Base-by-base conservation (phyloP, 2,888 invertebrate species). In the Lapara coniferarum region DNA sequence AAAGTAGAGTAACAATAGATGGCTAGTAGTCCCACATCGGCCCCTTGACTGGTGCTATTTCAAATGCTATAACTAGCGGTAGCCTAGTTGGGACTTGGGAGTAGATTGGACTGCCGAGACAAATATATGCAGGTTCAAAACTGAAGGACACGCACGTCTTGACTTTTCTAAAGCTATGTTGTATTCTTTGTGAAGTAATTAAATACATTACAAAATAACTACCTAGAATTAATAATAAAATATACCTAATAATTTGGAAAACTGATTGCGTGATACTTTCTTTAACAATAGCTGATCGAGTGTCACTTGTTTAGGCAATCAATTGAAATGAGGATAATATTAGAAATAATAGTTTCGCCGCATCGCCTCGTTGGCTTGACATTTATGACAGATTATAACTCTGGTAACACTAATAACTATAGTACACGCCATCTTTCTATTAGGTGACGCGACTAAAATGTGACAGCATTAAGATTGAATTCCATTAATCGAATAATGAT, bases 321-420 rank as follows among this genome's bases (percentile, higher is more conserved):
- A 86, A 89, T 87, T 86, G 86, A 87, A 89, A 87, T 87, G 83
- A 87, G 81, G 86, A 85, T 88, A 87, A 85, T 88, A 83, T 83
- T 86, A 80, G 80, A 85, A 88, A 89, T 89, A 89, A 91, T 88
- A 85, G 85, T 80, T 77, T 77, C 78, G 78, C 82, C 84, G 83
- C 85, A 85, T 87, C 87, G 85, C 83, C 79, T 82, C 83, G 81
- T 81, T 81, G 77, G 81, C 82, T 85, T 91, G 90, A 91, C 91
- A 91, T 91, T 91, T 92, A 91, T 91, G 89, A 91, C 90, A 90
- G 90, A 91, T 91, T 92, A 90, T 85, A 84, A 88, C 83, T 85
- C 85, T 85, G 82, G 84, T 82, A 83, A 85, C 85, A 88, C 85
- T 91, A 91, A 91, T 91, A 90, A 89, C 88, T 82, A 76, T 74